A percentile compares a stretch with the other conserved stretches of the same genome.
phyloP scores from a whole-genome alignment of 2,797 vertebrate species.

The Syncerus caffer region DNA sequence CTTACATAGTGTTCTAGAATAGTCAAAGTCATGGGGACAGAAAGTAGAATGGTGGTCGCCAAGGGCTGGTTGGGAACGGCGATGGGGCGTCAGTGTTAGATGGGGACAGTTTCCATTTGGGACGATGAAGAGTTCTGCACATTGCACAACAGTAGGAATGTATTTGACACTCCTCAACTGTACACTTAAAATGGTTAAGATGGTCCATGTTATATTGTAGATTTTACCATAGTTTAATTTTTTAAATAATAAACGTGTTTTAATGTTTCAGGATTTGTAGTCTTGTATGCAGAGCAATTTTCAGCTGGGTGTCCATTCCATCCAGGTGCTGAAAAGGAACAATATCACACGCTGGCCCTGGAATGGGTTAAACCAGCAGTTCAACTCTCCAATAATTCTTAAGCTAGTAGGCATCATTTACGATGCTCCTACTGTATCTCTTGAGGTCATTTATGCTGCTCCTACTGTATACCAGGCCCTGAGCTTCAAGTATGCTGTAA shows the following conservation, averaged over 20 bases:
- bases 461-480: background rate
- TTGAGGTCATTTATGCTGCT: background rate
- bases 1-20: rapidly evolving
- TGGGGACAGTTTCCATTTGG: too few relatives aligned
- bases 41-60: background rate
- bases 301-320: background rate
- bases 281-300: background rate
- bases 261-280: background rate
- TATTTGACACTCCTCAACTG: background rate
- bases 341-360: background rate
- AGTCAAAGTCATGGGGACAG: background rate
- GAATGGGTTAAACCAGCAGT: background rate
- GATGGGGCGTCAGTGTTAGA: rapidly evolving
- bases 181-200: background rate
- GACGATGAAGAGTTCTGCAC: background rate
- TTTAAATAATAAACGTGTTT: background rate
- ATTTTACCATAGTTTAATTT: background rate
- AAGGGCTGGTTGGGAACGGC: background rate
- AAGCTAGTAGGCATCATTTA: background rate
- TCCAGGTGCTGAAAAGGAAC: background rate
- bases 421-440: background rate
- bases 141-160: rapidly evolving
- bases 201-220: too few relatives aligned
- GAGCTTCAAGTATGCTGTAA: background rate
- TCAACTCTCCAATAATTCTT: background rate